Percentiles rank a stretch among this genome's conserved stretches.
Evolutionary conservation across 2,888 invertebrate species (phyloP).

Genomic region (Bedellia somnulentella): DNA sequence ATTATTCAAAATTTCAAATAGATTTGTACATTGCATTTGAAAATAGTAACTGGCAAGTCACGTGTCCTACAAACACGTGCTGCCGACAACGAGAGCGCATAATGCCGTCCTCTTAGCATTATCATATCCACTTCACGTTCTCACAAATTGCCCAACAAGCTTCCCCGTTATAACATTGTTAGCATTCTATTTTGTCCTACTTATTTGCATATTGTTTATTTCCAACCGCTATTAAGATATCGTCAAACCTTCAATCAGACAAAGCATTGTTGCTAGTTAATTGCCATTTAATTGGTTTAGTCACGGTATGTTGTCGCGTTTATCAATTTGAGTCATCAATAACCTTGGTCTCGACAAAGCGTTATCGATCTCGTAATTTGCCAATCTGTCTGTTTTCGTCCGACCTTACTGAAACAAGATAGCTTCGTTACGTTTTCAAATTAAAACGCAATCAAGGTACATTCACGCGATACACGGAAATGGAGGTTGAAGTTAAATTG

Average conservation of each 20-base stretch:
- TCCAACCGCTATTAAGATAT: background rate
- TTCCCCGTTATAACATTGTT: conserved; percentile 20
- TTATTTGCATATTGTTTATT: too few relatives aligned
- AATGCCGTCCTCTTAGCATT: conserved; percentile 11
- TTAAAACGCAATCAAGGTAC: conserved; percentile 8
- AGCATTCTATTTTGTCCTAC: conserved; percentile 25
- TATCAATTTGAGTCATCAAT: background rate
- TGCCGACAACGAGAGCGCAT: conserved; percentile 24
- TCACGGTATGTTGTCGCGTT: background rate
- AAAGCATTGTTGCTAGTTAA: background rate
- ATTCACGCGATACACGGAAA: conserved; percentile 10
- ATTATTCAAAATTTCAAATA: too few relatives aligned
- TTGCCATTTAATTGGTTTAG: conserved; percentile 1
- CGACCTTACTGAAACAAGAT: conserved; percentile 1
- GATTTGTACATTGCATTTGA: too few relatives aligned
- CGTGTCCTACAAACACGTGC: conserved; percentile 15
- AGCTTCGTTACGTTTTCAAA: conserved; percentile 5
- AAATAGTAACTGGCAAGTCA: conserved; percentile 15
- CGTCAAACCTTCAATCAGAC: background rate
- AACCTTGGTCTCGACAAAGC: background rate
- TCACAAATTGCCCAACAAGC: conserved; percentile 31
- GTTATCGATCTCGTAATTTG: conserved; percentile 4
- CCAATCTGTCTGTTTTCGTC: conserved; percentile 1
- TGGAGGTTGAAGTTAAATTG: conserved; percentile 7
- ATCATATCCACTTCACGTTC: conserved; percentile 29